Evolutionary conservation across 2,797 vertebrate genomes (phyloP).

Genomic region (Chelidonichthys spinosus): DNA sequence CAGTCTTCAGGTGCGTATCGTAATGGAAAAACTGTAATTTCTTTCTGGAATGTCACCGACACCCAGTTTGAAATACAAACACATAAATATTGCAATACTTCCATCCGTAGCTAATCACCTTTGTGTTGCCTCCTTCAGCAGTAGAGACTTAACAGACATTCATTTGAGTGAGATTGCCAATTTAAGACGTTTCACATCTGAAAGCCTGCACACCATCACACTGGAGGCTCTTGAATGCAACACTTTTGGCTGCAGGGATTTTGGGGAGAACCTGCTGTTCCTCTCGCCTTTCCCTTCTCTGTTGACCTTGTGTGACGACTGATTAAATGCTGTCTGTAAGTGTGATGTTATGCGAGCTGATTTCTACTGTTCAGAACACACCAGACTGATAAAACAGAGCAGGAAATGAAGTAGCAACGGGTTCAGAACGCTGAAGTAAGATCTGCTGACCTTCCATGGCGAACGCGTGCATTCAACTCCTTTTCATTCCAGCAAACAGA

Average conservation of each 20-base stretch:
- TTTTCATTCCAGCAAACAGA: conserved; percentile 72
- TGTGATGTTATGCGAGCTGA: neutral
- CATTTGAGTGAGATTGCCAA: neutral
- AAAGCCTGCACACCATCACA: neutral
- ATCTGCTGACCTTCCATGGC: conserved; percentile 70
- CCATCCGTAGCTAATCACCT: neutral
- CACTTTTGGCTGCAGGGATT: neutral
- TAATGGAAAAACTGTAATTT: neutral
- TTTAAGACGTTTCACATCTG: neutral
- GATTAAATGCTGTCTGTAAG: neutral
- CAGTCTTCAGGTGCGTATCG: neutral
- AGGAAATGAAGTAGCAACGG: neutral
- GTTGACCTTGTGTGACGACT: neutral
- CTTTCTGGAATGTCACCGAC: neutral
- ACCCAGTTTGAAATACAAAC: neutral
- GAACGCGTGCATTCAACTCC: conserved; percentile 52
- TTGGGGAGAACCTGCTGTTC: neutral
- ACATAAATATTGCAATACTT: neutral
- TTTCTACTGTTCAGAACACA: neutral
- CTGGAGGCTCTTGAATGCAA: neutral
- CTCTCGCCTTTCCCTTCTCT: neutral
- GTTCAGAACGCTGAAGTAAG: conserved; percentile 39
- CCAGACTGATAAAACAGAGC: neutral
- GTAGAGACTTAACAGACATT: neutral
- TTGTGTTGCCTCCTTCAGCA: neutral